Conservation (phyloP, 1,140 invertebrate genomes). For the Asobara japonica region DNA sequence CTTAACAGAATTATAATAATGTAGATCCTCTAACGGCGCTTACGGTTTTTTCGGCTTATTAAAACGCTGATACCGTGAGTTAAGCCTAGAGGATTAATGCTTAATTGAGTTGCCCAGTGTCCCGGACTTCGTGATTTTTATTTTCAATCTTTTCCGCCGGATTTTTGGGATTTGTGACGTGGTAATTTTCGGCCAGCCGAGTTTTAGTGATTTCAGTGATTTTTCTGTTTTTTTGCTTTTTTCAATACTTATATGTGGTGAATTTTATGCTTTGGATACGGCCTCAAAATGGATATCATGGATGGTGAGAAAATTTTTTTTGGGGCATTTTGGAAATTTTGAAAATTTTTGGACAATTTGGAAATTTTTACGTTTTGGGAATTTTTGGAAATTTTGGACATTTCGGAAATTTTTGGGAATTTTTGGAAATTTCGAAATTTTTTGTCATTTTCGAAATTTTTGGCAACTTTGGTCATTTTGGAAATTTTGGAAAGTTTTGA, state of each 20-base stretch:
- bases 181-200: not conserved
- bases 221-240: not conserved
- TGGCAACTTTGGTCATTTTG: too few species aligned
- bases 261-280: not conserved
- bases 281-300: constrained; percentile 44
- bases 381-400: not conserved
- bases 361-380: too few species aligned
- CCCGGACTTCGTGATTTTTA: not conserved
- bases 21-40: constrained; percentile 28
- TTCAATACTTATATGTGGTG: not conserved
- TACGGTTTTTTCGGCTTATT: constrained; percentile 33
- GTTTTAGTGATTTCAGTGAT: not conserved
- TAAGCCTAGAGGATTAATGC: constrained; percentile 9
- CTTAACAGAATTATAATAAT: constrained; percentile 13
- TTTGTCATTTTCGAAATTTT: too few species aligned
- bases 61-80: constrained; percentile 15
- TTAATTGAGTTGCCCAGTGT: not conserved
- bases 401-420: too few species aligned
- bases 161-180: not conserved
- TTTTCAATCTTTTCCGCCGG: not conserved
- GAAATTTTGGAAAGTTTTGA: too few species aligned
- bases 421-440: too few species aligned
- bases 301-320: constrained; percentile 39
- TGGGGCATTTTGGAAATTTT: not conserved
- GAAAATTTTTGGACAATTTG: not conserved